Percentiles rank a stretch among this genome's conserved stretches.
These are phyloP conservation scores for Drosophila paranaensis DNA, from an alignment of 2,888 invertebrate genomes.

Conservation along the genomic window DNA sequence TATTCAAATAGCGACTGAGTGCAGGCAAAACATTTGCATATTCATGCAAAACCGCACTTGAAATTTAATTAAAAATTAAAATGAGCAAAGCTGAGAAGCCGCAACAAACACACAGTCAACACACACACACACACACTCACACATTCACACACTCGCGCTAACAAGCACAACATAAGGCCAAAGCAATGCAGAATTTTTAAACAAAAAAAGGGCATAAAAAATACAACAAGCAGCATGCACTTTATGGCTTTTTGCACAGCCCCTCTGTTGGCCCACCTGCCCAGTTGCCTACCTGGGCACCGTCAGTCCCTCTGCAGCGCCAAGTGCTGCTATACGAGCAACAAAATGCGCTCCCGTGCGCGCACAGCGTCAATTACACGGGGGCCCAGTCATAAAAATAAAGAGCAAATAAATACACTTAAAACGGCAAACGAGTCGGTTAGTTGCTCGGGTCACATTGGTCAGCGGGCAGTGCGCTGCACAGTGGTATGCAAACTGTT, in stretches of 20 bases:
- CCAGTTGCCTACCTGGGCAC: background rate
- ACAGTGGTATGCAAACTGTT: constrained; percentile 19
- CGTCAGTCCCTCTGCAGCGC: background rate
- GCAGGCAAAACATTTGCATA: constrained; percentile 46
- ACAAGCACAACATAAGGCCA: constrained; percentile 16
- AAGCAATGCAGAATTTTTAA: constrained; percentile 31
- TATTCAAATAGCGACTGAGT: constrained; percentile 20
- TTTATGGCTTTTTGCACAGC: constrained; percentile 56
- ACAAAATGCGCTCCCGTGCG: constrained; percentile 65
- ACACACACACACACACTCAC: background rate
- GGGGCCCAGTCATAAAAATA: constrained; percentile 74
- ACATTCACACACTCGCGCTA: background rate
- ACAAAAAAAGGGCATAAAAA: constrained; percentile 40
- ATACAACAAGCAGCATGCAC: constrained; percentile 55
- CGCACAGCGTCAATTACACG: constrained; percentile 77
- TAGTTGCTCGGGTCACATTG: constrained; percentile 35
- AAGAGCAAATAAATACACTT: constrained; percentile 79
- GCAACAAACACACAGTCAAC: constrained; percentile 15
- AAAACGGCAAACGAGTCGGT: constrained; percentile 58
- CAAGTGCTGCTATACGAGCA: constrained; percentile 55
- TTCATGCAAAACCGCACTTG: constrained; percentile 51
- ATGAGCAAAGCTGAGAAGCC: constrained; percentile 53
- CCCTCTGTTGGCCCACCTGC: background rate
- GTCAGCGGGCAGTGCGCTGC: constrained; percentile 8
- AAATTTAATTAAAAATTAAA: constrained; percentile 76